Base-by-base conservation (phyloP, 2,888 invertebrate species). In the Rhabditophanes sp. region DNA sequence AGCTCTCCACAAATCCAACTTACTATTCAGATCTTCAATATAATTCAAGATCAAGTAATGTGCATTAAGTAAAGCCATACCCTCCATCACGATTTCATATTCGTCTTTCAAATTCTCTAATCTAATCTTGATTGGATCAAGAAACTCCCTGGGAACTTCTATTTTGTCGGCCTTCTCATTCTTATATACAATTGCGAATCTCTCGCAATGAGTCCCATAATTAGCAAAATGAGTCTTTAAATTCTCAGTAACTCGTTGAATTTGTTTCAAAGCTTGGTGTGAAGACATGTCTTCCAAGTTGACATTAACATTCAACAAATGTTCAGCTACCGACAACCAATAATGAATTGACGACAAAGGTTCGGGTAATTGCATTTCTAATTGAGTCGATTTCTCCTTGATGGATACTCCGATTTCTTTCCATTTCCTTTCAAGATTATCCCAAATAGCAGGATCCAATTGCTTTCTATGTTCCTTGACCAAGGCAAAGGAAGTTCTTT, bases 31-130 rank as follows among this genome's bases (percentile, higher is more conserved):
- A 12, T 52, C 52, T 29, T 43, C 46, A 30, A 55, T 27, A 31
- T 53, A 56, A 16, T 46, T 43, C 19, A 56, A 40, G 26, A 56
- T 48, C 25, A 40, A 41, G 31, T 54, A 56, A 34, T 55, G 48
- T 5, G 52, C 44, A 7, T 52, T 42, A n/a, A 56, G 42, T 22
- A 56, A 46, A 30, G 39, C 29, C 16, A 58, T 37, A 0, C 49
- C 48, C 5, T 49, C 43, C 14, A 53, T 35, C 11, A 53, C 39
- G 24, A 48, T 35, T 4, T 48, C 48, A 23, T 44, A 50, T 32
- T 58, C 53, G 24, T 50, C 49, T n/a, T 38, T 44, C 35, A 58
- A 33, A 15, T 44, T 41, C 18, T 39, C 45, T 37, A 55, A 37
- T 35, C 58, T 36, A 5, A 40, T 39, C 22, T 42, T 40, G 20